Evolutionary conservation across 2,888 invertebrate genomes (phyloP), one percentile per base, ranked within the genome.

Genomic region (Drosophila demipolita): DNA sequence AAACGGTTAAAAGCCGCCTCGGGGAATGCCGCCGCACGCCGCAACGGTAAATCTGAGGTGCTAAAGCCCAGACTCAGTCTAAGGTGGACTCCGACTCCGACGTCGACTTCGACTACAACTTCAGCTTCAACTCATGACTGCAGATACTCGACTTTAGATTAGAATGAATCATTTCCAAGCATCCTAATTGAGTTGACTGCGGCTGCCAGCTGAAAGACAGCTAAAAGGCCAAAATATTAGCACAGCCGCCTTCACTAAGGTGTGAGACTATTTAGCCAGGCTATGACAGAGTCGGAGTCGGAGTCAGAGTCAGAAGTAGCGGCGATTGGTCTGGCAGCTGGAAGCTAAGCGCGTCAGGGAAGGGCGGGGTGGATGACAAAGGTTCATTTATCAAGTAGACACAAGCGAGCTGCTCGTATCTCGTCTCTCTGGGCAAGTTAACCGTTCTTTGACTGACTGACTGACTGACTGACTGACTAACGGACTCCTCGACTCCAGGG

Each of bases 121-220:
- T 57, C 62, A 66, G 76, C 68, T 45, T 59, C 62, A 67, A 79
- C 89, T 89, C 89, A 86, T 86, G 85, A 89, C 85, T 84, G 74
- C 70, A 87, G 85, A 86, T 86, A 89, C 89, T 77, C 85, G 85
- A 86, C 85, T 89, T 71, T 66, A 89, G 85, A 86, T 86, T 89
- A 89, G 84, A 86, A 87, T 89, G 85, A 86, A 86, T 89, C 85
- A 86, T 89, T 86, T 82, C 61, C 85, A 75, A 78, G 88, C 85
- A 89, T 86, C 89, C 85, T 86, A 86, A 86, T 86, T 86, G 87
- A 89, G 89, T 86, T 87, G 84, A 74, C 74, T 73, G 72, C 50
- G 62, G 62, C 67, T 71, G 69, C 55, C 67, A 66, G 74, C 75
- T 70, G 59, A 35, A 53, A 36, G 53, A 6, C 82, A 84, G 75